Percentiles rank a stretch among this genome's conserved stretches.
Conservation (phyloP, 2,888 invertebrate species). For the Lithophane leautieri region DNA sequence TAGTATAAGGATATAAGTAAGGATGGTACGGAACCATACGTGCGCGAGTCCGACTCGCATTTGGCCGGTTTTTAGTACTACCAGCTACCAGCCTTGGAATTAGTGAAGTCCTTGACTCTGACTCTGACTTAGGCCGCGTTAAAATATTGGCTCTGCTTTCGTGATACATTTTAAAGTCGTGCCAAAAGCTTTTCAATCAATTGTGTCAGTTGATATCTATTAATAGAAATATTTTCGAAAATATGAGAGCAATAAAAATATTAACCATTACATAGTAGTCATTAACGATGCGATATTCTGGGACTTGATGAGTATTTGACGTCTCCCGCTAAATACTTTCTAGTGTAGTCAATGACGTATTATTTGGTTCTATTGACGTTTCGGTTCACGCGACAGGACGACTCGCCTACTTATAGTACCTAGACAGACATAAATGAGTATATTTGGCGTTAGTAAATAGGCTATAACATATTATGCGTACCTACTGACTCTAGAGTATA, state of each 20-base stretch:
- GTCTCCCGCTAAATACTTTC: constrained; percentile 43
- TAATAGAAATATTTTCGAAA: constrained; percentile 4
- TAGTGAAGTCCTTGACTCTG: too few species aligned
- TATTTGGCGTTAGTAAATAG: constrained; percentile 11
- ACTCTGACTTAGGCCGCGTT: too few species aligned
- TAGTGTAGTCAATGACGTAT: constrained; percentile 12
- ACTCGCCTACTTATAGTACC: constrained; percentile 8
- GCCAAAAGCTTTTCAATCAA: too few species aligned
- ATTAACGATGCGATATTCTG: constrained; percentile 31
- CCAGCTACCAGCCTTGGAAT: too few species aligned
- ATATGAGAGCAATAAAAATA: neutral
- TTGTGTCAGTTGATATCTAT: neutral
- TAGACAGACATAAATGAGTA: constrained; percentile 2
- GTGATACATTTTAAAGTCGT: too few species aligned
- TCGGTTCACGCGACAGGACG: constrained; percentile 23
- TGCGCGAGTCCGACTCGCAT: too few species aligned
- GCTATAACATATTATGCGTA: neutral
- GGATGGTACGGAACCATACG: too few species aligned
- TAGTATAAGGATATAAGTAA: too few species aligned
- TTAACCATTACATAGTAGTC: constrained; percentile 33
- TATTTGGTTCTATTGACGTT: constrained; percentile 29
- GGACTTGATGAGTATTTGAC: constrained; percentile 50
- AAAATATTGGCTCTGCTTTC: too few species aligned
- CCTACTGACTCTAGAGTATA: neutral
- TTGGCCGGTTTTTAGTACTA: too few species aligned